phyloP scores from a whole-genome alignment of 2,888 invertebrate species.

The Epinotia brunnichana region DNA sequence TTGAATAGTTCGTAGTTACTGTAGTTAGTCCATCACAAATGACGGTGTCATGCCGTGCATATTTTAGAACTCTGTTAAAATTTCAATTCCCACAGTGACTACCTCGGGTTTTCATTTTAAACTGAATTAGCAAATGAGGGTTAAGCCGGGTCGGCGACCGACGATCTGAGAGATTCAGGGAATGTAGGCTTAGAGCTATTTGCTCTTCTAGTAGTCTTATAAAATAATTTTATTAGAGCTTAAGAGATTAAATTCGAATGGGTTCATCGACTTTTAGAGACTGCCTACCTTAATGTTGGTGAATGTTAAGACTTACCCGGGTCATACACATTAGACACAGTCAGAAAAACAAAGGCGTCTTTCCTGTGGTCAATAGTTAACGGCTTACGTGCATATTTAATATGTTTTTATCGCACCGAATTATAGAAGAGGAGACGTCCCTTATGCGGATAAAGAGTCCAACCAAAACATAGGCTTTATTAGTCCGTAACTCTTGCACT shows the following conservation, averaged over 20 bases:
- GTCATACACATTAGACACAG: too few relatives aligned
- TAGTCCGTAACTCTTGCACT: too few relatives aligned
- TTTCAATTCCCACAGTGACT: conserved; percentile 40
- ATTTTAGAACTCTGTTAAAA: conserved; percentile 22
- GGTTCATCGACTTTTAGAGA: conserved; percentile 1
- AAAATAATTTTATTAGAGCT: conserved; percentile 24
- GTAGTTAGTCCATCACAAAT: background rate
- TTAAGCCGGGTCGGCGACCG: conserved; percentile 42
- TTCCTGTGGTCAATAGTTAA: too few relatives aligned
- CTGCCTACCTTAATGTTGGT: background rate
- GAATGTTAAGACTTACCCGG: background rate
- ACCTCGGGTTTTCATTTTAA: conserved; percentile 49
- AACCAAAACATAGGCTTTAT: too few relatives aligned
- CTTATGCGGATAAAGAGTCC: too few relatives aligned
- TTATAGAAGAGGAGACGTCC: too few relatives aligned
- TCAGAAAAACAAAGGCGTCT: too few relatives aligned
- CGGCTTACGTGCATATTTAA: too few relatives aligned
- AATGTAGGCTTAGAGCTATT: conserved; percentile 38
- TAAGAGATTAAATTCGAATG: conserved; percentile 13
- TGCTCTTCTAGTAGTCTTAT: conserved; percentile 23
- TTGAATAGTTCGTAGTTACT: background rate
- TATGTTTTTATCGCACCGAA: too few relatives aligned
- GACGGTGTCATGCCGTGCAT: conserved; percentile 15
- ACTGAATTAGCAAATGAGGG: conserved; percentile 51
- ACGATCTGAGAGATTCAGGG: conserved; percentile 44